These are phyloP conservation scores for Oxycera nigricornis DNA, from an alignment of 2,888 invertebrate species.

Conservation along the genomic window DNA sequence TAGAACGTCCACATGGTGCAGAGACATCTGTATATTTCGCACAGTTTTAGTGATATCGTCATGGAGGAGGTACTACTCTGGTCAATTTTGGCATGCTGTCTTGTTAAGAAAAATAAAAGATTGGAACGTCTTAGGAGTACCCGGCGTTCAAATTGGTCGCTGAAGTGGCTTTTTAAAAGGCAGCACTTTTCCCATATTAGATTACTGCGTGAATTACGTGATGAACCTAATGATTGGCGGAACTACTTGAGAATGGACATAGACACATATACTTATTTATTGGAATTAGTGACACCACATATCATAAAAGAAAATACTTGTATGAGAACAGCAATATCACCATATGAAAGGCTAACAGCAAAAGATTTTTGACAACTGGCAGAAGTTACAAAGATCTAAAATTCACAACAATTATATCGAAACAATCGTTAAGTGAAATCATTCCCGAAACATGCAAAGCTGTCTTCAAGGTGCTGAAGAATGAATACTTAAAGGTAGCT, in stretches of 20 bases:
- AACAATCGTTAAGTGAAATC: conserved; percentile 3
- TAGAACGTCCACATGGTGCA: too few relatives aligned
- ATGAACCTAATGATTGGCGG: conserved; percentile 15
- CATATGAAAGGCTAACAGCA: conserved; percentile 8
- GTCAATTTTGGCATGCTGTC: conserved; percentile 10
- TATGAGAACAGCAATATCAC: conserved; percentile 6
- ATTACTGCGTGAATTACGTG: conserved; percentile 12
- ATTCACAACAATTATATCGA: neutral
- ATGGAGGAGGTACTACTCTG: conserved; percentile 12
- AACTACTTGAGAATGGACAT: conserved; percentile 17
- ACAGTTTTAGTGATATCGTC: neutral
- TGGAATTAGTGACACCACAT: conserved; percentile 11
- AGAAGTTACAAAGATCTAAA: neutral
- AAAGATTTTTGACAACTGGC: conserved; percentile 14
- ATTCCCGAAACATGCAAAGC: conserved; percentile 28
- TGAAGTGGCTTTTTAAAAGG: conserved; percentile 13
- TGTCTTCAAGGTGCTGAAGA: neutral
- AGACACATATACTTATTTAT: neutral
- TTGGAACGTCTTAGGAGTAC: neutral
- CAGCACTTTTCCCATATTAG: conserved; percentile 1
- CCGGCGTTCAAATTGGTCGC: neutral
- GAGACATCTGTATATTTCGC: too few relatives aligned
- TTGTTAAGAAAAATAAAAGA: neutral
- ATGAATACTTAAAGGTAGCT: neutral
- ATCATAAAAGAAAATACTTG: conserved; percentile 9